Evolutionary conservation across 2,797 vertebrate genomes (phyloP).

Genomic region (Diplodus puntazzo): DNA sequence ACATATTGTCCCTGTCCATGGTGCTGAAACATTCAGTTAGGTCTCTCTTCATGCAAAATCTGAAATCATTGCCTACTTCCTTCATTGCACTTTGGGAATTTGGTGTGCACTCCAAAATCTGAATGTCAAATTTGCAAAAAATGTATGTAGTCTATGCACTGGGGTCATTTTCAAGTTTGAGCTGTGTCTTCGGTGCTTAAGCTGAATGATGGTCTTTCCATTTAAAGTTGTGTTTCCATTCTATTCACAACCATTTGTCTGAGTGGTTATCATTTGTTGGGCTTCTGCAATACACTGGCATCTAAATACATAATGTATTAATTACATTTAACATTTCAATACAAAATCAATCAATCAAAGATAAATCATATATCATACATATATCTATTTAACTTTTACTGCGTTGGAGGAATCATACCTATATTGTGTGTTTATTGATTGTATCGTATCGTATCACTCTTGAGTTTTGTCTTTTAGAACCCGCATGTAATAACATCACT

Average conservation of each 20-base stretch:
- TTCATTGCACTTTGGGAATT: background rate
- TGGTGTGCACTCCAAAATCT: background rate
- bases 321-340: background rate
- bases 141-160: background rate
- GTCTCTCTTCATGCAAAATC: background rate
- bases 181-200: background rate
- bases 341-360: background rate
- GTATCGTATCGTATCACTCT: background rate
- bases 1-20: background rate
- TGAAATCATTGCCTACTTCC: background rate
- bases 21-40: background rate
- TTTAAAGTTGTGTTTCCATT: background rate
- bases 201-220: background rate
- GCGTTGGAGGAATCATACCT: no score
- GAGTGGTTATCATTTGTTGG: background rate
- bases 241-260: background rate
- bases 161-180: background rate
- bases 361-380: background rate
- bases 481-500: background rate
- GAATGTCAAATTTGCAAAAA: background rate
- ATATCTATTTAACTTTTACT: background rate
- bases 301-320: background rate
- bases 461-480: background rate
- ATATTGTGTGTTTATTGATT: background rate
- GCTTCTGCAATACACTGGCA: background rate